These are phyloP conservation scores for Anagrus nilaparvatae DNA, from an alignment of 1,140 invertebrate species.

Conservation along the genomic window DNA sequence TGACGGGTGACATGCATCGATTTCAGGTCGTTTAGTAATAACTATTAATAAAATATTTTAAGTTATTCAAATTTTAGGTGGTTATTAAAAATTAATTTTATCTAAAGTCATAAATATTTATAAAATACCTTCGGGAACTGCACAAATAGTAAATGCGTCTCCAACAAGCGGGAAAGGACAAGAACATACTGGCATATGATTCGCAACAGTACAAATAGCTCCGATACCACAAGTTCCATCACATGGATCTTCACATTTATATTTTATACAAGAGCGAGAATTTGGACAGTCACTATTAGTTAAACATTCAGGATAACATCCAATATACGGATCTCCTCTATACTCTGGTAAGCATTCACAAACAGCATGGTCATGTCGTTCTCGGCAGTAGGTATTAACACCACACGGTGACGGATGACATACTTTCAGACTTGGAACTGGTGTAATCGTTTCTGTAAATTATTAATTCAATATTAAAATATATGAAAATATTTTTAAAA, in stretches of 20 bases:
- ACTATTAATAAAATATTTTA: no score
- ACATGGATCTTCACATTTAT: conserved; percentile 75
- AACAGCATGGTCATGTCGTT: conserved; percentile 43
- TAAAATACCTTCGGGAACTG: conserved; percentile 21
- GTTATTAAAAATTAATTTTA: no score
- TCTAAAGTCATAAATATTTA: no score
- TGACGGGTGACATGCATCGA: conserved; percentile 57
- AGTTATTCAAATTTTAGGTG: no score
- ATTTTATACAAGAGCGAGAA: conserved; percentile 63
- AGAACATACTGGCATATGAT: conserved; percentile 69
- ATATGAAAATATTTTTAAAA: no score
- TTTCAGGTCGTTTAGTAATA: conserved; percentile 16
- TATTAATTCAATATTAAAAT: no score
- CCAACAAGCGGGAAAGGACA: conserved; percentile 51
- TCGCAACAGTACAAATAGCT: conserved; percentile 59
- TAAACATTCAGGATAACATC: conserved; percentile 68
- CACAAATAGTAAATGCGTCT: conserved; percentile 50
- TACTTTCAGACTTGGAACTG: conserved; percentile 19
- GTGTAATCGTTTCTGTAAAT: conserved; percentile 21
- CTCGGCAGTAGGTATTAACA: conserved; percentile 56
- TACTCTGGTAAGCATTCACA: conserved; percentile 64
- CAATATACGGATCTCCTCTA: conserved; percentile 69
- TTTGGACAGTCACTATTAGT: conserved; percentile 70
- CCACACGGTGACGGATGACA: conserved; percentile 66
- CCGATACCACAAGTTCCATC: conserved; percentile 64